Evolutionary conservation across 30 jellyfish, hydroid and myxozoan genomes (phyloP), one percentile per base, ranked within the genome.

Genomic region (Aurelia aurita complex sp. Pacific): DNA sequence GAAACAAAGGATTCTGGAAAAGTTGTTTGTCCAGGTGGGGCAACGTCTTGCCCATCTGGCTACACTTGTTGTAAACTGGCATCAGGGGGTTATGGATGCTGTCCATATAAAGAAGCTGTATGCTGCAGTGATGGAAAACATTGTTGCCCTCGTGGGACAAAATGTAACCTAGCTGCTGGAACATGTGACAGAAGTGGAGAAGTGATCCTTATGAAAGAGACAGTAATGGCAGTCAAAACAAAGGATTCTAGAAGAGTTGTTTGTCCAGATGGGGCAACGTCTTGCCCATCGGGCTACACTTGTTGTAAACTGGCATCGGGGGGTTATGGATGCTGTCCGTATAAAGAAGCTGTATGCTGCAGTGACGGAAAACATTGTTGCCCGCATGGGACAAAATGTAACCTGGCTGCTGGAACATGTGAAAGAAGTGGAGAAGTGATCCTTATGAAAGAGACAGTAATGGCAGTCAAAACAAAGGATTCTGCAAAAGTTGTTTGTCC

Each of bases 241-340:
- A 40, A 40, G 52, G 52, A 40, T 40, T 53, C 81, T 63, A 68
- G 29, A 19, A 81, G 38, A 32, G 69, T 55, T 2, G 72, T 85
- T 32, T 88, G 96, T 50, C 86, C 86, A 19, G 92, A 74, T 72
- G 80, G 78, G 15, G 55, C 51, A 16, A 59, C 92, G 3, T 59
- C 38, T 13, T 90, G 97, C 75, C 96, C 79, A 23, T 57, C 73
- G 38, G 79, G 76, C 16, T 23, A 19, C 40, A 90, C 97, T 1
- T 90, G 97, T 52, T 90, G 97, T 85, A 33, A 74, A 52, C 73
- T 83, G 1, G 85, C 74, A 1, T 1, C 71, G 1, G 92, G 95
- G 1, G 40, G 74, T 8, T 90, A 83, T 70, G 97, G 92, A 17
- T 90, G 97, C 68, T 90, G 97, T 60, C 97, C 97, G 23, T 76